phyloP scores from a whole-genome alignment of 1,140 invertebrate species.

The Camponotus vicinus region DNA sequence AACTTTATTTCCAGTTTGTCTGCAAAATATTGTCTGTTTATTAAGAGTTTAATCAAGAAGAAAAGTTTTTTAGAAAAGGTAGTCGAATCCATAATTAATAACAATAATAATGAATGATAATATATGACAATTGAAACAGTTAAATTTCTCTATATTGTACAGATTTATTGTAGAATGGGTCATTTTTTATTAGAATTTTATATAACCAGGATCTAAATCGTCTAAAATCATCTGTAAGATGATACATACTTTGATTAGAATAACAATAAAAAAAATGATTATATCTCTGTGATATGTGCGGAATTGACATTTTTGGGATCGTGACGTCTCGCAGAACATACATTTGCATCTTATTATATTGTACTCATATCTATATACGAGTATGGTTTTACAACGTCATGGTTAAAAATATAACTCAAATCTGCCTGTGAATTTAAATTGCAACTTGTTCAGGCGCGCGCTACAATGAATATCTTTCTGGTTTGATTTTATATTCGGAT shows the following conservation, averaged over 20 bases:
- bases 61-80: too few species aligned
- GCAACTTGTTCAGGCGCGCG: not conserved
- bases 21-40: too few species aligned
- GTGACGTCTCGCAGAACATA: not conserved
- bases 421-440: constrained; percentile 23
- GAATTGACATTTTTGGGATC: not conserved
- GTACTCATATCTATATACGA: not conserved
- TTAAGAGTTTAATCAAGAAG: too few species aligned
- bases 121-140: not conserved
- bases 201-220: not conserved
- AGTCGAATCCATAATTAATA: not conserved
- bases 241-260: not conserved
- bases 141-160: not conserved
- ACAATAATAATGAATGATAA: not conserved
- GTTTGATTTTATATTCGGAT: constrained; percentile 3
- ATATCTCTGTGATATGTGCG: not conserved
- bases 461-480: not conserved
- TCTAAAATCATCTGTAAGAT: not conserved
- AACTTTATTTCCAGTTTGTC: too few species aligned
- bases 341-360: not conserved
- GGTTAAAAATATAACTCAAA: constrained; percentile 54
- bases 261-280: constrained; percentile 1
- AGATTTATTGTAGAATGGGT: not conserved
- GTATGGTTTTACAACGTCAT: constrained; percentile 26
- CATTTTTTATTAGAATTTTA: not conserved